Evolutionary conservation across 2,797 vertebrate species (phyloP).

Genomic region (Tinamus major): DNA sequence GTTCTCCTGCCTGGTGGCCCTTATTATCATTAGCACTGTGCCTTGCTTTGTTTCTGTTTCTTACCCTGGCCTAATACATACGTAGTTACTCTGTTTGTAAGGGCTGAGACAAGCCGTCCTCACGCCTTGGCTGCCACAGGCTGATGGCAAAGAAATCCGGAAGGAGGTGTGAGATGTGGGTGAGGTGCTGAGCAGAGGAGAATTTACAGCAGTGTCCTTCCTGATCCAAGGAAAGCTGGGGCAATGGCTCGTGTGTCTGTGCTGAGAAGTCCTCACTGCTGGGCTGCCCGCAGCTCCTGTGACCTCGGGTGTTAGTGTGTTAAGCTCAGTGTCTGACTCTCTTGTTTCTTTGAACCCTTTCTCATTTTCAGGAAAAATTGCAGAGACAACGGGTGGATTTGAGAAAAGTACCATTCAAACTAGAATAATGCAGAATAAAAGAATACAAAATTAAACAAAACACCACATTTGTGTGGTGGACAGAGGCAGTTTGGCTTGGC

Average conservation of each 20-base stretch:
- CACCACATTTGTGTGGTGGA: neutral
- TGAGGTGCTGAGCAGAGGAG: neutral
- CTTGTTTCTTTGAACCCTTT: neutral
- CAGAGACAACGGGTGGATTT: neutral
- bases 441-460: neutral
- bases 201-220: neutral
- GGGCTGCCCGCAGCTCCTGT: neutral
- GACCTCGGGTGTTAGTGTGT: neutral
- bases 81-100: neutral
- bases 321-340: neutral
- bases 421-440: neutral
- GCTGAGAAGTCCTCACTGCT: neutral
- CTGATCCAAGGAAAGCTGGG: neutral
- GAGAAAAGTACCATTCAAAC: neutral
- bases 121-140: fast-evolving
- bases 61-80: neutral
- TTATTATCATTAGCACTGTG: neutral
- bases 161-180: neutral
- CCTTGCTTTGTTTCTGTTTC: neutral
- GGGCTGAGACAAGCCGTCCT: neutral
- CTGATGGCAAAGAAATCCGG: neutral
- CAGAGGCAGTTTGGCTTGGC: neutral
- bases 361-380: neutral
- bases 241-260: fast-evolving
- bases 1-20: neutral